Evolutionary conservation across 2,888 invertebrate species (phyloP).

Genomic region (Deilephila elpenor): DNA sequence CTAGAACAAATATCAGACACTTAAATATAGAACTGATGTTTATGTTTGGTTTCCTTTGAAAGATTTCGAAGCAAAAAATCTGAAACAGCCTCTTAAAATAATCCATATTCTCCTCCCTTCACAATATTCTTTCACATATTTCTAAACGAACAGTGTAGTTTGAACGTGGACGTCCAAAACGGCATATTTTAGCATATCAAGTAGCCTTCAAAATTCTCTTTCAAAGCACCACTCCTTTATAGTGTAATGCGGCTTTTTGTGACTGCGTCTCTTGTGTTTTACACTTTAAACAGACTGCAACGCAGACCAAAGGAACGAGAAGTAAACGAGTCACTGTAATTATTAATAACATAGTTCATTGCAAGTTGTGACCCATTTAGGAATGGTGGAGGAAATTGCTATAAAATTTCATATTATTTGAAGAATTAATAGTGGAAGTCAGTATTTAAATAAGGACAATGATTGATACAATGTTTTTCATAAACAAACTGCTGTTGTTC

Average conservation of each 20-base stretch:
- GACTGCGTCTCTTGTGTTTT: constrained; percentile 17
- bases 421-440: no score
- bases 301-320: background rate
- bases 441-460: no score
- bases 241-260: constrained; percentile 2
- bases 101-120: background rate
- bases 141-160: background rate
- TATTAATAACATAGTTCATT: no score
- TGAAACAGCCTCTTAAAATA: background rate
- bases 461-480: no score
- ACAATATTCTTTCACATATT: background rate
- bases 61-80: no score
- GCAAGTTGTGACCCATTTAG: no score
- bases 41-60: no score
- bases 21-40: no score
- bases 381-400: no score
- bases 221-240: constrained; percentile 21
- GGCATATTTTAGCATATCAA: constrained; percentile 26
- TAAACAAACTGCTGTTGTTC: no score
- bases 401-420: no score
- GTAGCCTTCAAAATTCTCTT: constrained; percentile 25
- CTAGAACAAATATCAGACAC: no score
- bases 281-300: background rate
- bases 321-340: background rate
- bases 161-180: constrained; percentile 18